phyloP scores from a whole-genome alignment of 1,140 invertebrate species.

The Hylyphantes graminicola region DNA sequence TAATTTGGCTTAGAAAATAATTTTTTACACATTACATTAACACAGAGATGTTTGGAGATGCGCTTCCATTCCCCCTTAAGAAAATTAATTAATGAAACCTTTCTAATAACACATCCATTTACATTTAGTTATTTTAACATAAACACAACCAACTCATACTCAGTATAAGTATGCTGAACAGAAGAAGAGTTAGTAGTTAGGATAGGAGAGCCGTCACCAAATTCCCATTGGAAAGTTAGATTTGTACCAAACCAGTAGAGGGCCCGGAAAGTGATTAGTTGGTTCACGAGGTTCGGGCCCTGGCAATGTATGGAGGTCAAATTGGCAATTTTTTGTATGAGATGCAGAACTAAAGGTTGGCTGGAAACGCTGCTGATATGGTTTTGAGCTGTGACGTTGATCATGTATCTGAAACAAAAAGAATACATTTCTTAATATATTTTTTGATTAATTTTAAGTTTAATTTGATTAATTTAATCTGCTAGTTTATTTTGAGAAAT shows the following conservation, averaged over 20 bases:
- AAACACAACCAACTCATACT: slow-evolving; percentile 21
- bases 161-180: slow-evolving; percentile 49
- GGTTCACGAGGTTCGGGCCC: slow-evolving; percentile 53
- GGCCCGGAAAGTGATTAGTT: slow-evolving; percentile 36
- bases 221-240: slow-evolving; percentile 58
- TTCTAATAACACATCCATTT: not conserved
- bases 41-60: too few species aligned
- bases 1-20: too few species aligned
- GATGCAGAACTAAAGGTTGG: not conserved
- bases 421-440: not conserved
- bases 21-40: too few species aligned
- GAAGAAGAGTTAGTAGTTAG: slow-evolving; percentile 43
- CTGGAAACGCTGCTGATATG: slow-evolving; percentile 47
- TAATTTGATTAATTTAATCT: too few species aligned
- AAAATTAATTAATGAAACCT: too few species aligned
- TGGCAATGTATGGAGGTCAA: slow-evolving; percentile 43
- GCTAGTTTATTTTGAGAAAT: too few species aligned
- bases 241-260: slow-evolving; percentile 60
- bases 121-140: too few species aligned
- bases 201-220: slow-evolving; percentile 51
- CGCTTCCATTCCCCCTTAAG: too few species aligned
- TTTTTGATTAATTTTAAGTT: too few species aligned
- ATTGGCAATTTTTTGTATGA: slow-evolving; percentile 53
- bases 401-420: slow-evolving; percentile 18
- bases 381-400: slow-evolving; percentile 53